A percentile compares a stretch with the other conserved stretches of the same genome.
These are phyloP conservation scores for Oxystoma pomonae DNA, from an alignment of 2,888 invertebrate genomes.

Conservation along the genomic window DNA sequence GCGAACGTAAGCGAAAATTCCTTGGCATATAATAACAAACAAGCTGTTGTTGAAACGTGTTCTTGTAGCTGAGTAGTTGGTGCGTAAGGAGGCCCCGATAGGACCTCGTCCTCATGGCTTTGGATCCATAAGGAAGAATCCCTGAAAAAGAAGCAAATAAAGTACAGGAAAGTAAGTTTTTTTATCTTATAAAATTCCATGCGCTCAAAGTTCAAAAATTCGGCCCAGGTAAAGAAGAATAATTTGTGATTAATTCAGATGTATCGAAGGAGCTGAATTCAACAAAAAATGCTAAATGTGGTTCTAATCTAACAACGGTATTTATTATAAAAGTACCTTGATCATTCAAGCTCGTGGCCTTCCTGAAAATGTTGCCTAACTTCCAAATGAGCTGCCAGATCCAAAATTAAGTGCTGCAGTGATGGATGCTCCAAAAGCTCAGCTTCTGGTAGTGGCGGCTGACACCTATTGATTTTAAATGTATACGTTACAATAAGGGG, in stretches of 20 bases:
- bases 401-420: slow-evolving; percentile 74
- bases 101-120: not conserved
- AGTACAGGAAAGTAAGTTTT: too few relatives aligned
- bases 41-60: not conserved
- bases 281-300: too few relatives aligned
- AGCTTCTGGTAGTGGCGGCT: slow-evolving; percentile 81
- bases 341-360: slow-evolving; percentile 60
- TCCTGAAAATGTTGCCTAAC: slow-evolving; percentile 70
- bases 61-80: not conserved
- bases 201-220: too few relatives aligned
- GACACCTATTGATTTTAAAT: slow-evolving; percentile 61
- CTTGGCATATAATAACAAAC: not conserved
- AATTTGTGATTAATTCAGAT: too few relatives aligned
- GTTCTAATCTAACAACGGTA: too few relatives aligned
- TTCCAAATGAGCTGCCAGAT: slow-evolving; percentile 79
- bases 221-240: too few relatives aligned
- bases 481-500: too few relatives aligned
- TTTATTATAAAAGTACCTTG: too few relatives aligned
- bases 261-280: too few relatives aligned
- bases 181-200: too few relatives aligned
- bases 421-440: slow-evolving; percentile 83
- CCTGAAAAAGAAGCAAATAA: too few relatives aligned
- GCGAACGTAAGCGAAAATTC: not conserved
- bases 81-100: not conserved
- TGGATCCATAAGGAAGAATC: not conserved